These are phyloP conservation scores for Pseudocheirus occidentalis DNA, from an alignment of 2,797 vertebrate species.

Conservation along the genomic window DNA sequence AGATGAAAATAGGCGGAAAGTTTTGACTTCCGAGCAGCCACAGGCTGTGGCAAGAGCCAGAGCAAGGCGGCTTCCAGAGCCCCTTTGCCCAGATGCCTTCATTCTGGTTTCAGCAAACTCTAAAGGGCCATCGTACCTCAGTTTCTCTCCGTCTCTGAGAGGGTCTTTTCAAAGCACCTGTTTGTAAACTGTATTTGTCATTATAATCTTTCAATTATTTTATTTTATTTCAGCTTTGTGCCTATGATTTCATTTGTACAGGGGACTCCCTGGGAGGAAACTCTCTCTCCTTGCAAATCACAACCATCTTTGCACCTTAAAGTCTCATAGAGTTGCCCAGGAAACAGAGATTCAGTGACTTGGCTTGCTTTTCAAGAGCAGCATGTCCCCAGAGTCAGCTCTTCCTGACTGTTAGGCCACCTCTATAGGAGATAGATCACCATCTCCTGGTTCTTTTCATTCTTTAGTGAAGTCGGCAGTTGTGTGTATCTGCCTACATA, in stretches of 20 bases:
- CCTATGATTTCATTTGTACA: not conserved
- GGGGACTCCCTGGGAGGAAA: not conserved
- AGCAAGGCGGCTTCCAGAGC: not conserved
- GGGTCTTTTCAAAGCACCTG: not conserved
- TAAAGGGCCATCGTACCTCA: not conserved
- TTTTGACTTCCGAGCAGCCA: not conserved
- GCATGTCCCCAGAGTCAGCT: not conserved
- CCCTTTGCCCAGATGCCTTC: not conserved
- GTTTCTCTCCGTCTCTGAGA: not conserved
- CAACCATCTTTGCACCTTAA: not conserved
- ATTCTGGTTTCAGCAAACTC: not conserved
- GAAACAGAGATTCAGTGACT: not conserved
- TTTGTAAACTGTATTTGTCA: not conserved
- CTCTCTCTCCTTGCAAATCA: not conserved
- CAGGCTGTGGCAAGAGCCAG: not conserved
- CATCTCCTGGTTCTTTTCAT: not conserved
- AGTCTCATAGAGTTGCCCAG: not conserved
- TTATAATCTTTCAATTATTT: not conserved
- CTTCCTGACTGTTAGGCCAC: not conserved
- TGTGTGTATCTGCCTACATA: not conserved
- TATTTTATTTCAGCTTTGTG: not conserved
- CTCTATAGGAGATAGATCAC: accelerated
- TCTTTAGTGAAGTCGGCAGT: not conserved
- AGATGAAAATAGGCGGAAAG: not conserved
- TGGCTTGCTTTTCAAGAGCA: not conserved